A percentile compares a stretch with the other conserved stretches of the same genome.
Conservation (phyloP, 2,797 vertebrate species). For the Typhlichthys subterraneus region DNA sequence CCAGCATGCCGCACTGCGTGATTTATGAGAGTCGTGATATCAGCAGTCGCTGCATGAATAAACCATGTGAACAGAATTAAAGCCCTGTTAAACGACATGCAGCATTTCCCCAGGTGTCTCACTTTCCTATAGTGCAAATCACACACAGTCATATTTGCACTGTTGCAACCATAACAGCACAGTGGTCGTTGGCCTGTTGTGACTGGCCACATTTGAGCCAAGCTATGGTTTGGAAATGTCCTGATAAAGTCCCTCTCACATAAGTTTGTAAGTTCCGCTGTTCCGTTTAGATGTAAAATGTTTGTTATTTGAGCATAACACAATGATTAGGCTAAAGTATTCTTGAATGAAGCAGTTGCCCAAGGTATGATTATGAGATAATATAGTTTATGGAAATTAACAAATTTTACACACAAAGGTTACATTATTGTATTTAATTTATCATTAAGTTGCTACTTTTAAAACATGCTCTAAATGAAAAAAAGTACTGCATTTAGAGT, state of each 20-base stretch:
- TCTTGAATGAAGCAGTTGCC: not conserved
- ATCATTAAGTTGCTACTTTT: too few species aligned
- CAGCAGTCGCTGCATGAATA: constrained; percentile 79
- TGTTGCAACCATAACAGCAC: constrained; percentile 24
- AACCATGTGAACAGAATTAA: constrained; percentile 82
- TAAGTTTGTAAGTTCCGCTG: too few species aligned
- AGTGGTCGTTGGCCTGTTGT: constrained; percentile 19
- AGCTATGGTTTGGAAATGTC: too few species aligned
- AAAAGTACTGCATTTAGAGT: too few species aligned
- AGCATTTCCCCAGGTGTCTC: constrained; percentile 71
- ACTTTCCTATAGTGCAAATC: constrained; percentile 46
- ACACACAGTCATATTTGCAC: constrained; percentile 39
- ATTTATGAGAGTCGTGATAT: constrained; percentile 83
- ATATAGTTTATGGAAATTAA: not conserved
- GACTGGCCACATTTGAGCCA: not conserved
- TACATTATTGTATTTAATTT: too few species aligned
- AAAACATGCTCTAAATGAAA: too few species aligned
- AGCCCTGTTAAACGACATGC: constrained; percentile 76
- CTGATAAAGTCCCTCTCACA: too few species aligned
- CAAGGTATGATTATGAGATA: too few species aligned
- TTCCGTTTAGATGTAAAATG: not conserved
- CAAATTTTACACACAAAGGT: too few species aligned
- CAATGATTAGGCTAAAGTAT: not conserved
- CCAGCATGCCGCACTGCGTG: constrained; percentile 75
- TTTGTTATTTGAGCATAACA: not conserved